Base-by-base conservation (phyloP, 2,888 invertebrate genomes). In the Dryomyza anilis region DNA sequence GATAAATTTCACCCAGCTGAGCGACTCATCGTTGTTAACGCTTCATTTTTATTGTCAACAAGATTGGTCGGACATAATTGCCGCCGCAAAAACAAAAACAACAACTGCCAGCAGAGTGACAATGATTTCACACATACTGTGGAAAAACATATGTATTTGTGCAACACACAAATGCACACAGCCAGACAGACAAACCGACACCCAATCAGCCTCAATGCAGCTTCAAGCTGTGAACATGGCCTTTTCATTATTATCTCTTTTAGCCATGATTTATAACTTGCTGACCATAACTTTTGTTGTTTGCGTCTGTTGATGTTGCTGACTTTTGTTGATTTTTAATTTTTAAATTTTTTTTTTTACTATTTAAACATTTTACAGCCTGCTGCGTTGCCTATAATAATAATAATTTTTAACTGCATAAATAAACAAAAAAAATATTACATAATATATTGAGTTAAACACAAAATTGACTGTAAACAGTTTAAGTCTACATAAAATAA, bases 221-320 rank as follows among this genome's bases (percentile, higher is more conserved):
- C 45, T 27, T 45, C 57, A 57, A 45, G 57, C 43, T 57, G 57
- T 43, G 45, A 43, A 27, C 23, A 19, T 8, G 43, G 27, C 27
- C 27, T 45, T 56, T 57, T 45, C 57, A 57, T 57, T 57, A 57
- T 57, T 57, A 57, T 57, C 57, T 57, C 57, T 43, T 57, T 57
- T 57, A 57, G 57, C 27, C 57, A 57, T 57, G 57, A 57, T 57
- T 57, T 57, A 57, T 57, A 45, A 57, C 43, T 57, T 57, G 57
- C 57, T 57, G 57, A 57, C 45, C 57, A 57, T 57, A 57, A 57
- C 45, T 57, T 57, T 57, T 57, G 45, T 45, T 45, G 27, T 45
- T 45, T 57, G 57, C 27, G 12, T 8, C 25, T 39, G 39, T 56
- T 57, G 57, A 16, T 57, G 56, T 52, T 1, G 30, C 16, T 52